Conservation (phyloP, 2,113 vertebrate genomes). For the Bettongia penicillata region DNA sequence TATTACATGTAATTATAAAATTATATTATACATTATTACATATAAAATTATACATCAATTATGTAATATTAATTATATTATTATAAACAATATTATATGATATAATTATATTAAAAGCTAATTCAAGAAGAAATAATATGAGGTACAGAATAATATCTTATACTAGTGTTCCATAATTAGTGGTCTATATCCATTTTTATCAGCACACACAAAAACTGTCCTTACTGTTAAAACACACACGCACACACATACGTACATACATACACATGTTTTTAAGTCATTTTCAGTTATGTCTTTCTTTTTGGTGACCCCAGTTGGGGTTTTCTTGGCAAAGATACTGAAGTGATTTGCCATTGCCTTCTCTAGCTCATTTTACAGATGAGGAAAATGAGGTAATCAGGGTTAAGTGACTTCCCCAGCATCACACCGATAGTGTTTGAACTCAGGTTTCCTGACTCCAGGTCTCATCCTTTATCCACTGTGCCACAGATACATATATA, state of each 20-base stretch:
- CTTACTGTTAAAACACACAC: too few relatives aligned
- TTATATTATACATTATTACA: too few relatives aligned
- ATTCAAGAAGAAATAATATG: not conserved
- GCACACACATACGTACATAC: not conserved
- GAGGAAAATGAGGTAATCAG: not conserved
- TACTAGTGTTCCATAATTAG: not conserved
- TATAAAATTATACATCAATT: too few relatives aligned
- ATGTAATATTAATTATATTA: too few relatives aligned
- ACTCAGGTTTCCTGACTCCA: not conserved
- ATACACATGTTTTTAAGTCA: not conserved
- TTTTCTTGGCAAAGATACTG: not conserved
- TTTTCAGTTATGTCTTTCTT: not conserved
- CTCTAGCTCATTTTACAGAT: not conserved
- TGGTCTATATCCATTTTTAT: not conserved
- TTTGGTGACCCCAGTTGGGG: not conserved
- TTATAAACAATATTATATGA: too few relatives aligned
- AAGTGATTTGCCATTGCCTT: not conserved
- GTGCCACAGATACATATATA: not conserved
- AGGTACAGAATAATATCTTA: not conserved
- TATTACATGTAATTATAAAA: too few relatives aligned
- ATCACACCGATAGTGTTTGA: not conserved
- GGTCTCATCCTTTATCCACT: not conserved
- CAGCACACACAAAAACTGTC: not conserved
- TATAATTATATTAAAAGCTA: too few relatives aligned
- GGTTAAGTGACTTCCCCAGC: not conserved